phyloP scores from a whole-genome alignment of 2,888 invertebrate genomes.

The Oxycera nigricornis region DNA sequence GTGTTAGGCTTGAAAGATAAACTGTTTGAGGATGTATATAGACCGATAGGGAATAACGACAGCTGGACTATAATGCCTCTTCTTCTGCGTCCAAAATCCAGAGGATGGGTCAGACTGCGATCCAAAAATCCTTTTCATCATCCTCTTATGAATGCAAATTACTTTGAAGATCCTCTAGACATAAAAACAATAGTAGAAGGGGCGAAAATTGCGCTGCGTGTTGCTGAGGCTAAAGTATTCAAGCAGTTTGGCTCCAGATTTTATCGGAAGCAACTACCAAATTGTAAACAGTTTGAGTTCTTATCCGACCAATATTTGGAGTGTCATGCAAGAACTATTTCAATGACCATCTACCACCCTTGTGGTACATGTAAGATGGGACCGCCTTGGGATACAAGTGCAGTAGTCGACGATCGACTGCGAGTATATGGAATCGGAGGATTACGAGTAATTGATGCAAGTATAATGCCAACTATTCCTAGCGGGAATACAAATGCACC shows the following conservation, averaged over 20 bases:
- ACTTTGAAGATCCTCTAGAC: constrained; percentile 82
- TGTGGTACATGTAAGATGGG: constrained; percentile 91
- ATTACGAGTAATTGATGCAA: constrained; percentile 84
- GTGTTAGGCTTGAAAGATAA: constrained; percentile 82
- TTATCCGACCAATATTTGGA: constrained; percentile 84
- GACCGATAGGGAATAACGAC: constrained; percentile 77
- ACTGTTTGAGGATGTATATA: constrained; percentile 79
- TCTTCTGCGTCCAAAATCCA: constrained; percentile 78
- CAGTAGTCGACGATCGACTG: constrained; percentile 83
- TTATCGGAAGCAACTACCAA: constrained; percentile 78
- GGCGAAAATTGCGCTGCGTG: constrained; percentile 75
- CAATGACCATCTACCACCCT: constrained; percentile 91
- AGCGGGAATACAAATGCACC: constrained; percentile 92
- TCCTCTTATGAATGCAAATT: constrained; percentile 91
- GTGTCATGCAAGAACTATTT: constrained; percentile 84
- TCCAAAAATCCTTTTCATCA: constrained; percentile 85
- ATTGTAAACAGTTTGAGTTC: constrained; percentile 75
- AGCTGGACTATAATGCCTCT: constrained; percentile 85
- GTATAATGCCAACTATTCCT: constrained; percentile 87
- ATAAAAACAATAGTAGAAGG: constrained; percentile 85
- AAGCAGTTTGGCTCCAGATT: constrained; percentile 80
- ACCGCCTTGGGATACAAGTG: constrained; percentile 75
- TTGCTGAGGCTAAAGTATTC: constrained; percentile 79
- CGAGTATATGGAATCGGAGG: constrained; percentile 80
- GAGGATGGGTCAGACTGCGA: constrained; percentile 77